Evolutionary conservation across 1,140 invertebrate genomes (phyloP).

Genomic region (Elymnias hypermnestra): DNA sequence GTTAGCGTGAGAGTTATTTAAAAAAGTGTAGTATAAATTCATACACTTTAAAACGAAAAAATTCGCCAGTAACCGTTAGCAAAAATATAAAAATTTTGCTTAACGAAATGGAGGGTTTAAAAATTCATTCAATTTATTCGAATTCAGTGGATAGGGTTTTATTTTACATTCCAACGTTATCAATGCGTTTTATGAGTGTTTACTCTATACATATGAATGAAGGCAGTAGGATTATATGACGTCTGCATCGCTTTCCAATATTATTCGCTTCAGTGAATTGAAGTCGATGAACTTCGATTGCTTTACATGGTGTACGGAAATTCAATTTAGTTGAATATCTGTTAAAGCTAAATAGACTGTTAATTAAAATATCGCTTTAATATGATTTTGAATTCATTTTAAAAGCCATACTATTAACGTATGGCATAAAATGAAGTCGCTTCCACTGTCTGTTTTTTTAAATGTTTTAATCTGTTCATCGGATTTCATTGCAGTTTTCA

Average conservation of each 20-base stretch:
- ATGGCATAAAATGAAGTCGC: too few relatives aligned
- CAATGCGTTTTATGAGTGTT: constrained; percentile 3
- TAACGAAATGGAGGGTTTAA: not conserved
- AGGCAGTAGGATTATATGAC: not conserved
- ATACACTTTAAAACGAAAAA: too few relatives aligned
- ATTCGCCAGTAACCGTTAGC: too few relatives aligned
- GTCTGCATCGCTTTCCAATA: not conserved
- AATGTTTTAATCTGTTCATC: too few relatives aligned
- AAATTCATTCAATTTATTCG: not conserved
- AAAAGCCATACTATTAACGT: too few relatives aligned
- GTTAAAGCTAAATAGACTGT: too few relatives aligned
- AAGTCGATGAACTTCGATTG: not conserved
- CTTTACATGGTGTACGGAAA: not conserved
- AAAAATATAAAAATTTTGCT: not conserved
- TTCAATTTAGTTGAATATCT: not conserved
- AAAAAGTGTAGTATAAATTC: too few relatives aligned
- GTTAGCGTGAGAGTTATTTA: too few relatives aligned
- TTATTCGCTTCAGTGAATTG: not conserved
- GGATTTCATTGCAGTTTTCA: too few relatives aligned
- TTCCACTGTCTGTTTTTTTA: too few relatives aligned
- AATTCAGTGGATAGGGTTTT: not conserved
- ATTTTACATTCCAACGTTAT: not conserved
- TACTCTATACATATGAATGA: not conserved
- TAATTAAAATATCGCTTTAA: too few relatives aligned
- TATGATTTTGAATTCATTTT: too few relatives aligned